phyloP scores from a whole-genome alignment of 2,113 vertebrate genomes.

The Uria aalge region DNA sequence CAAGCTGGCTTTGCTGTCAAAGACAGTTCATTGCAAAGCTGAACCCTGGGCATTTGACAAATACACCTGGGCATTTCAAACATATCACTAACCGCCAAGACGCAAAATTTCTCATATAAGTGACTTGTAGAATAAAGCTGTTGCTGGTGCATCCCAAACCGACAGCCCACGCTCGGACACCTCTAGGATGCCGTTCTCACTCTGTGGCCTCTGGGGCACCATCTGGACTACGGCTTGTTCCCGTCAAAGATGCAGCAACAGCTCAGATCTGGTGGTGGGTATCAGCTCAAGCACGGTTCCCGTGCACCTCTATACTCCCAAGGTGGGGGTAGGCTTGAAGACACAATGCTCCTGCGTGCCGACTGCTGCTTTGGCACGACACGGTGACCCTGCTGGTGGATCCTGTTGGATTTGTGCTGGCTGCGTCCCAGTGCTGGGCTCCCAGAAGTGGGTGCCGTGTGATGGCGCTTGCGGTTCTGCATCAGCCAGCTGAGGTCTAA shows the following conservation, averaged over 20 bases:
- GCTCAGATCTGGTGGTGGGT: neutral
- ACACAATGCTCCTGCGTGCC: rapidly evolving
- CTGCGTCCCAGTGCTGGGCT: neutral
- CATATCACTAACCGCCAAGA: neutral
- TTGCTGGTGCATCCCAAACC: neutral
- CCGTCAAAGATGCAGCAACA: neutral
- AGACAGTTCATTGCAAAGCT: neutral
- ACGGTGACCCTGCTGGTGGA: rapidly evolving
- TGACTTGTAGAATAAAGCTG: neutral
- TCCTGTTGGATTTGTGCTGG: neutral
- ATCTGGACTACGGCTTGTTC: too few species aligned
- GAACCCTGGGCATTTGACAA: neutral
- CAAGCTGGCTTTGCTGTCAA: neutral
- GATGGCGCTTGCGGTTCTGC: neutral
- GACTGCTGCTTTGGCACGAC: neutral
- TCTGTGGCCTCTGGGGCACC: neutral
- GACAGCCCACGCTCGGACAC: neutral
- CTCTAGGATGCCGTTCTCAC: neutral
- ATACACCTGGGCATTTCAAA: neutral
- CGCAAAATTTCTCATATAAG: neutral
- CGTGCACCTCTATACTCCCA: neutral
- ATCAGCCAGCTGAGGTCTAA: neutral
- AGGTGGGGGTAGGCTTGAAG: rapidly evolving
- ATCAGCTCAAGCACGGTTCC: neutral
- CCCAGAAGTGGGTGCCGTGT: neutral